Evolutionary conservation across 2,888 invertebrate genomes (phyloP).

Genomic region (Drosophila affinis): DNA sequence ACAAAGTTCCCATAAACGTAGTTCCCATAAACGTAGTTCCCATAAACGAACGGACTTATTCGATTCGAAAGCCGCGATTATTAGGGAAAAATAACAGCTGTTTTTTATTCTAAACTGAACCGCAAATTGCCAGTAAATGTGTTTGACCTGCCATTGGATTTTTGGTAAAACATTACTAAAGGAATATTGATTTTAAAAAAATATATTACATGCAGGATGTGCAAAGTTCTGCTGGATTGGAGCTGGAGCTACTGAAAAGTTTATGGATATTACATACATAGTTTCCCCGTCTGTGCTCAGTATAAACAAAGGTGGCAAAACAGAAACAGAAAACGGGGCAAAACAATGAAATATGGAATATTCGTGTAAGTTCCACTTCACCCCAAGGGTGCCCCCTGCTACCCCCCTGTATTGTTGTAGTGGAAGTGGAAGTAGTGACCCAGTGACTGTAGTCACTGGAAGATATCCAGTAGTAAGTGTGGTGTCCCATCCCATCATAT

Average conservation of each 20-base stretch:
- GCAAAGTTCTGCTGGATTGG: too few species aligned
- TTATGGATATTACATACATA: neutral
- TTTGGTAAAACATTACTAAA: too few species aligned
- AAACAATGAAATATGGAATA: constrained; percentile 48
- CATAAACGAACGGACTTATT: too few species aligned
- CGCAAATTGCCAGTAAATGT: too few species aligned
- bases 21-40: too few species aligned
- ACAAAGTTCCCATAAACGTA: too few species aligned
- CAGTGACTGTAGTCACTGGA: constrained; percentile 47
- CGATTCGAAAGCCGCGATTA: too few species aligned
- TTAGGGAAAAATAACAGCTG: too few species aligned
- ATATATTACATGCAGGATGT: too few species aligned
- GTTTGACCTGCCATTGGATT: too few species aligned
- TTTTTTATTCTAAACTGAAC: too few species aligned
- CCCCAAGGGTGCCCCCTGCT: constrained; percentile 42
- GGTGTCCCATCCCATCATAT: constrained; percentile 5
- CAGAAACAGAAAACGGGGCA: neutral
- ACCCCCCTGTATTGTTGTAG: constrained; percentile 3
- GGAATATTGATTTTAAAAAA: too few species aligned
- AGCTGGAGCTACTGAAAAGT: neutral
- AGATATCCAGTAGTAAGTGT: constrained; percentile 15
- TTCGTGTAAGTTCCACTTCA: constrained; percentile 51
- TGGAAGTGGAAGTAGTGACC: constrained; percentile 50
- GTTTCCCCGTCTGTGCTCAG: constrained; percentile 5
- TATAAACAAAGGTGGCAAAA: constrained; percentile 45